Evolutionary conservation across 2,797 vertebrate species (phyloP).

Genomic region (Florisuga fusca): DNA sequence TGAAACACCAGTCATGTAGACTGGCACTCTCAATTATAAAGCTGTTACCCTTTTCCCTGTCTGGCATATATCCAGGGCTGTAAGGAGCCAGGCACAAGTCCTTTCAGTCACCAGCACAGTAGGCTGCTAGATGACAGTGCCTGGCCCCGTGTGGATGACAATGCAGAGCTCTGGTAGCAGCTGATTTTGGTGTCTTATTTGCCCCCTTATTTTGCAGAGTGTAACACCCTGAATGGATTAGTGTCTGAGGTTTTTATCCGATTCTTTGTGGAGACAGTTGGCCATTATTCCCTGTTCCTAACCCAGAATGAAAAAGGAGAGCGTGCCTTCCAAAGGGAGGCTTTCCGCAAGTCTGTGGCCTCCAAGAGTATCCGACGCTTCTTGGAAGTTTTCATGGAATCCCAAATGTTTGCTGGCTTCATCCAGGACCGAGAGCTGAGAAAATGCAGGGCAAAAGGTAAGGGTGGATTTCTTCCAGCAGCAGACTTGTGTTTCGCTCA

Average conservation of each 20-base stretch:
- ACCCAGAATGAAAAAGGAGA: slow-evolving; percentile 93
- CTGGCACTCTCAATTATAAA: background rate
- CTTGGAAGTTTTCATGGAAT: slow-evolving; percentile 99
- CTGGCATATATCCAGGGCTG: background rate
- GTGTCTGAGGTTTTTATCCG: slow-evolving; percentile 98
- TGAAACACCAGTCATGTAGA: background rate
- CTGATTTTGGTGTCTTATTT: slow-evolving; percentile 46
- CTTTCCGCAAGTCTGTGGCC: slow-evolving; percentile 97
- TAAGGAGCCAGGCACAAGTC: background rate
- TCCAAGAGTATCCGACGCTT: slow-evolving; percentile 98
- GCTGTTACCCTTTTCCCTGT: background rate
- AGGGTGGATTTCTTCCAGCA: rapidly evolving
- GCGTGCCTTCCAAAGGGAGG: slow-evolving; percentile 93
- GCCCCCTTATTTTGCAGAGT: slow-evolving; percentile 85
- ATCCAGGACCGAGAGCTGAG: slow-evolving; percentile 97
- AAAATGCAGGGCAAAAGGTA: slow-evolving; percentile 97
- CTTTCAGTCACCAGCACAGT: background rate
- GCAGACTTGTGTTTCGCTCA: rapidly evolving
- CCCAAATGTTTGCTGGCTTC: slow-evolving; percentile 99
- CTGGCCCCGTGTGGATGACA: background rate
- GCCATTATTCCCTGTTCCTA: slow-evolving; percentile 97
- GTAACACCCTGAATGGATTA: slow-evolving; percentile 93
- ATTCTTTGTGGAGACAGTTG: slow-evolving; percentile 98
- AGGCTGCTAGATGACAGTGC: background rate
- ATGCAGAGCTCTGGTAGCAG: slow-evolving; percentile 1